Base-by-base conservation (phyloP, 2,113 vertebrate genomes). In the Bufo gargarizans region DNA sequence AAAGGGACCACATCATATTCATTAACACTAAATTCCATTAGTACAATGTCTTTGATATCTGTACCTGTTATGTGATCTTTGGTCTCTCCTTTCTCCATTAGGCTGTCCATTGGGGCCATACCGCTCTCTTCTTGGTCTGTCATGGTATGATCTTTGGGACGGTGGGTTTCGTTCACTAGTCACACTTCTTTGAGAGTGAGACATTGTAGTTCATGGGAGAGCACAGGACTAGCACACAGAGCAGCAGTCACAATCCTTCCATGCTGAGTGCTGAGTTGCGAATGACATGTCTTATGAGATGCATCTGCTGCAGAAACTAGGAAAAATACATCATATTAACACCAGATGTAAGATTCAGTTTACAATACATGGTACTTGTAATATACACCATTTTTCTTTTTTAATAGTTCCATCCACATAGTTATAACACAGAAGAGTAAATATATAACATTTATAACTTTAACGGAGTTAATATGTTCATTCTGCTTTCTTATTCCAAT, bases 141-240 rank as follows among this genome's bases (percentile, higher is more conserved):
- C 86, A 22, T 78, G 86, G 88, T 91, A 87, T 45, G 19, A 91
- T 56, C 77, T 90, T 49, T 89, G 91, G 0, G 82, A 81, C 49
- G 86, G 81, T 90, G 92, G 79, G 91, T 93, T 93, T 77, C 84
- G 89, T 77, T 84, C 90, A 89, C 87, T 92, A n/a, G 72, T 85
- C 9, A 50, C 71, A 65, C 71, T 84, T 84, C 71, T 77, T 43
- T 88, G 71, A 33, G 71, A 77, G 4, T 19, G 79, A 16, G 80
- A 67, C 87, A 88, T 88, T 84, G 45, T 19, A 33, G 12, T 82
- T 88, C 20, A 53, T 76, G 58, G 47, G 20, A 55, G 12, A 17
- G 11, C 67, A 63, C 45, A 14, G n/a, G 69, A 76, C 33, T 49
- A 17, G 56, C 55, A 77, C 47, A 47, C 47, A 76, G 47, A 45